Evolutionary conservation across 2,113 vertebrate species (phyloP).

Genomic region (Rhinoderma darwinii): DNA sequence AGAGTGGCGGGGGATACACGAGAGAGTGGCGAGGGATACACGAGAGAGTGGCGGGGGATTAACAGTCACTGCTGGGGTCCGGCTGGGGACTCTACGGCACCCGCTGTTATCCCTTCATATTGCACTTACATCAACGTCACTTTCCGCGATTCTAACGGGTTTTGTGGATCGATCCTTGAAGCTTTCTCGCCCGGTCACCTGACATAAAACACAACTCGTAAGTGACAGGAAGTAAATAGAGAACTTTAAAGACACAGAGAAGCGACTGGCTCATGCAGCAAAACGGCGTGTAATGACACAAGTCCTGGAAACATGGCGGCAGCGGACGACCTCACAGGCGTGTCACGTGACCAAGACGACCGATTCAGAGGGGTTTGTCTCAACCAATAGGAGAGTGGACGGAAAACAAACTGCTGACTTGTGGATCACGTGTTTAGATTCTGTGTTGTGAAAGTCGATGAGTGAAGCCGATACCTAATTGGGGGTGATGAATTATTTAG

Average conservation of each 20-base stretch:
- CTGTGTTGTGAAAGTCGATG: too few species aligned
- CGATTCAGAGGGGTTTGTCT: not conserved
- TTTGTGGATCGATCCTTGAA: conserved; percentile 83
- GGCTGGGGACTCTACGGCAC: too few species aligned
- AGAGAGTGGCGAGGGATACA: too few species aligned
- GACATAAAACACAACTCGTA: conserved; percentile 49
- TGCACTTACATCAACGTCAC: conserved; percentile 92
- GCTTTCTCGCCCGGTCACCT: conserved; percentile 89
- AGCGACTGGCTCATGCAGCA: conserved; percentile 24
- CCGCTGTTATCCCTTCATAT: too few species aligned
- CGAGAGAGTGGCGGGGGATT: too few species aligned
- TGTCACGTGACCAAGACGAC: not conserved
- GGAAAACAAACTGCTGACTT: too few species aligned
- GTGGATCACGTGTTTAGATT: too few species aligned
- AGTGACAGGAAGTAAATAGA: not conserved
- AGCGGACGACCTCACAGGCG: not conserved
- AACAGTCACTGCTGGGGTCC: too few species aligned
- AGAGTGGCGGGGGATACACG: too few species aligned
- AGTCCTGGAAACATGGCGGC: not conserved
- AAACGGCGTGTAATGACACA: not conserved
- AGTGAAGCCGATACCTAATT: too few species aligned
- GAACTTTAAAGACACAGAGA: not conserved
- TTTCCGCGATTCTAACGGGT: conserved; percentile 95
- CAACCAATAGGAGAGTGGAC: too few species aligned
- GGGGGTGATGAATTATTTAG: too few species aligned